phyloP scores from a whole-genome alignment of 1,140 invertebrate genomes.

The Kradibia gibbosae region DNA sequence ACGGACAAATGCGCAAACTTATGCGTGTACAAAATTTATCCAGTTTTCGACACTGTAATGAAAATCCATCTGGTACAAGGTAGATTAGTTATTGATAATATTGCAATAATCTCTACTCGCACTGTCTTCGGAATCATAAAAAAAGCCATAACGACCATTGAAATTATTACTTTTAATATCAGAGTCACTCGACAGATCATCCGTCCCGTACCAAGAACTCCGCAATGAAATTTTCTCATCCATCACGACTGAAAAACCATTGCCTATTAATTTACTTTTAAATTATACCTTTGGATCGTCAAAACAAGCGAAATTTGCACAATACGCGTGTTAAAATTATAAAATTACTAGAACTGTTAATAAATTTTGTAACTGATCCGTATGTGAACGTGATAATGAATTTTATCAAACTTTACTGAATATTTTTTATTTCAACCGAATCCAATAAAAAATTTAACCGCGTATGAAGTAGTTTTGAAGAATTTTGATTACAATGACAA shows the following conservation, averaged over 20 bases:
- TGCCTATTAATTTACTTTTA: background rate
- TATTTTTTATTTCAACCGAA: background rate
- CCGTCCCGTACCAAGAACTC: background rate
- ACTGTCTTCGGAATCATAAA: background rate
- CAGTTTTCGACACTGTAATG: background rate
- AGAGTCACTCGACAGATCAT: background rate
- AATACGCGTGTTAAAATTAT: background rate
- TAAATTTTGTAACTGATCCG: background rate
- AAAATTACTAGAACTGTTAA: background rate
- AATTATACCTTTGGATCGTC: background rate
- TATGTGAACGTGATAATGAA: background rate
- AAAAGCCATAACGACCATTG: background rate
- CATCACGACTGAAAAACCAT: background rate
- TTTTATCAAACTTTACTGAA: background rate
- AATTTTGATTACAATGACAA: background rate
- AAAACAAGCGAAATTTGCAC: background rate
- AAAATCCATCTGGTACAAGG: background rate
- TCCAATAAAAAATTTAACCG: background rate
- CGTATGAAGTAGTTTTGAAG: background rate
- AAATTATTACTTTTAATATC: background rate
- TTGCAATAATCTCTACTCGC: background rate
- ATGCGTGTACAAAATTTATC: too few species aligned
- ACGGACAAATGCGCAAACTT: too few species aligned
- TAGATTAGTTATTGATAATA: background rate
- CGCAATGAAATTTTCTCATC: conserved; percentile 2